These are phyloP conservation scores for Lepus timidus DNA, from an alignment of 2,113 vertebrate species.

Conservation along the genomic window DNA sequence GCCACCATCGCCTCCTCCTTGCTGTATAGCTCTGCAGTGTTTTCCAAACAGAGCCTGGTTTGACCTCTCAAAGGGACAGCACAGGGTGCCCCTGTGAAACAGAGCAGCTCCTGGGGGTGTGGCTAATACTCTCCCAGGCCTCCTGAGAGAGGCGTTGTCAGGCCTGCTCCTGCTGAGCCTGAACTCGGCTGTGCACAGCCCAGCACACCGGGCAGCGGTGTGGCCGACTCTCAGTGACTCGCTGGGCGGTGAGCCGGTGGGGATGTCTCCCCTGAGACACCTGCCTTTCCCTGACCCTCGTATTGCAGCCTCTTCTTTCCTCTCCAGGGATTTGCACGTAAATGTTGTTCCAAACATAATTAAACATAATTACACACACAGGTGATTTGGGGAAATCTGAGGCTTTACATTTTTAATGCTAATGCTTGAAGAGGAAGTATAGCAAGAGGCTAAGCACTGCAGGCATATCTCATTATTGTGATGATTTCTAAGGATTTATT, in stretches of 20 bases:
- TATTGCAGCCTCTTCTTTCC: neutral
- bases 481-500: too few species aligned
- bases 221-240: accelerated
- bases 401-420: neutral
- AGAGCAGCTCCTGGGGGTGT: too few species aligned
- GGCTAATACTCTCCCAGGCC: accelerated
- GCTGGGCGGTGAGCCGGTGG: accelerated
- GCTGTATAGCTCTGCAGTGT: neutral
- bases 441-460: neutral
- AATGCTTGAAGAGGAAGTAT: neutral
- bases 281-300: neutral
- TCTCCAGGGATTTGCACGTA: constrained; percentile 11
- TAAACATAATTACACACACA: neutral
- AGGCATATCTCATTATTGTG: too few species aligned
- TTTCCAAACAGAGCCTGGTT: neutral
- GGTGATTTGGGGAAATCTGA: neutral
- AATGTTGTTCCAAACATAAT: constrained; percentile 44
- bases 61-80: neutral
- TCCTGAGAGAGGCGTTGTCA: neutral
- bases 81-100: too few species aligned
- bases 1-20: neutral
- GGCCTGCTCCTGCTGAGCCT: neutral
- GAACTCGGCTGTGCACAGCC: neutral
- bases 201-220: accelerated
- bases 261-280: neutral